Evolutionary conservation across 2,888 invertebrate species (phyloP), one percentile per base, ranked within the genome.

Genomic region (Epinotia bilunana): DNA sequence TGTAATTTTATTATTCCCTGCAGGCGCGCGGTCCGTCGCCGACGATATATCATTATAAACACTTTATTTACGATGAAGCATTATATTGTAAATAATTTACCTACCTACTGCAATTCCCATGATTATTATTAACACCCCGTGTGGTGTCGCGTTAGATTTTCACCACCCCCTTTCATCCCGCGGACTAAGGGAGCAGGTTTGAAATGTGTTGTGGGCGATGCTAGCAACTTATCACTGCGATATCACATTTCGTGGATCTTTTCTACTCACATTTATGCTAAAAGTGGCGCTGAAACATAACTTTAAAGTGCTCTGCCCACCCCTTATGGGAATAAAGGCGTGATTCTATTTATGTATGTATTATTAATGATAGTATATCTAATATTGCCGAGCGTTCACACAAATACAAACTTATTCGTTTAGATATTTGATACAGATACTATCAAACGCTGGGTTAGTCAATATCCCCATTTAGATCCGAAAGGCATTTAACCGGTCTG

Each of bases 31-130:
- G 20, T 61, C 67, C 67, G 67, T 43, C 12, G 68, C 7, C 68
- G 57, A 28, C 55, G 62, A 57, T 69, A 62, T 63, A 62, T 73
- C 57, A 69, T 23, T 53, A 33, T 65, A 65, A 65, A 72, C 57
- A 72, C 58, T 46, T 72, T 72, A 65, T 72, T 60, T 72, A 72
- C 57, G 64, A 65, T 20, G 12, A n/a, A n/a, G 43, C 23, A n/a
- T 49, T 67, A 18, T 33, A 55, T 67, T 33, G 33, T 6, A n/a
- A 33, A 28, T 12, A 67, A 55, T 67, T 53, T 39, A 33, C 33
- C 33, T 9, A 33, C 33, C 33, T 49, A 53, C n/a, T 49, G 49
- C 23, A 65, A 9, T 49, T 64, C 0, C 3, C 28, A 28, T 28
- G 11, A n/a, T 28, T 16, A 28, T 28, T 28, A 28, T 28, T 28